A percentile compares a stretch with the other conserved stretches of the same genome.
Conservation (phyloP, 2,113 vertebrate genomes). For the Nansenia antarctica region DNA sequence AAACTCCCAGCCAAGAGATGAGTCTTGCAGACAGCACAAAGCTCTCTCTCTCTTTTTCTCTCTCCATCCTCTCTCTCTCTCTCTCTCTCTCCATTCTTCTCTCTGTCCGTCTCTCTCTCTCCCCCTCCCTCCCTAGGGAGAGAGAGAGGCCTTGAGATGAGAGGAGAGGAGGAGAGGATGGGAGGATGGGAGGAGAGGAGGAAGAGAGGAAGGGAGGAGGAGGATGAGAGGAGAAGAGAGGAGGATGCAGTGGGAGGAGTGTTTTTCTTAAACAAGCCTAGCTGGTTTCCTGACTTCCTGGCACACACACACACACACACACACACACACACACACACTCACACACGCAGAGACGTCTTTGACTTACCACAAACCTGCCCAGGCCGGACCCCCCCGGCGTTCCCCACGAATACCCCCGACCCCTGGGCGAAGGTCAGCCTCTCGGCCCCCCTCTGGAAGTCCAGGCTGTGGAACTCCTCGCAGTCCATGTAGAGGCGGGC, state of each 20-base stretch:
- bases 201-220: not conserved
- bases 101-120: conserved; percentile 10
- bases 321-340: not conserved
- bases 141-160: not conserved
- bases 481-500: conserved; percentile 88
- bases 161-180: no score
- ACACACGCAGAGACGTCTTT: not conserved
- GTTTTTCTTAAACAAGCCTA: not conserved
- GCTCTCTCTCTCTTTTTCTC: not conserved
- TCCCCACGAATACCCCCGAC: conserved; percentile 93
- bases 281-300: not conserved
- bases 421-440: conserved; percentile 82
- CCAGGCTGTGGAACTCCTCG: conserved; percentile 79
- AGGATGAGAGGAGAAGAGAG: no score
- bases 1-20: no score
- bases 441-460: conserved; percentile 73
- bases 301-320: not conserved
- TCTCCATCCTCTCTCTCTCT: not conserved
- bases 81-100: not conserved
- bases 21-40: no score
- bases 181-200: no score
- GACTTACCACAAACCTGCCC: conserved; percentile 88
- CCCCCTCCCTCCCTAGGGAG: not conserved
- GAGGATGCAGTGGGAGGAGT: not conserved
- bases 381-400: conserved; percentile 86